Percentiles rank a stretch among this genome's conserved stretches.
Conservation (phyloP, 2,113 vertebrate species). For the Pipra filicauda region DNA sequence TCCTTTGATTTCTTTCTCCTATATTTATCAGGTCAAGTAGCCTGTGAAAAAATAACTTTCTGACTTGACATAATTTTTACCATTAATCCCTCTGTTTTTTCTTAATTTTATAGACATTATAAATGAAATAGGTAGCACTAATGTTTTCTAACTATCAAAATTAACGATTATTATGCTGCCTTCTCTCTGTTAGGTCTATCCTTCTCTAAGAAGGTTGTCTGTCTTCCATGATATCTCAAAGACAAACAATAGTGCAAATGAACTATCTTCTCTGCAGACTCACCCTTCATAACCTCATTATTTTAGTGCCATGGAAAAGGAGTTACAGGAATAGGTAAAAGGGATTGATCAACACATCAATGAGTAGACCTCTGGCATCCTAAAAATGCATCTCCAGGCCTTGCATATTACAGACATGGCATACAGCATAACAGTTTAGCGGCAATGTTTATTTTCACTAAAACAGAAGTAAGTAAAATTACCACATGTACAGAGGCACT, state of each 20-base stretch:
- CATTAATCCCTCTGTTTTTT: background rate
- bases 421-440: background rate
- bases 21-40: background rate
- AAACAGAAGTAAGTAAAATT: conserved; percentile 2
- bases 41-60: background rate
- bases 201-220: background rate
- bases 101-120: background rate
- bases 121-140: background rate
- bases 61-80: background rate
- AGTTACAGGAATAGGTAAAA: background rate
- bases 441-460: background rate
- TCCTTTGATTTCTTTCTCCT: background rate
- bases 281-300: background rate
- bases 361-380: background rate
- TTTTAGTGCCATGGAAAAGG: background rate
- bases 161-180: background rate
- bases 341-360: background rate
- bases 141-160: background rate
- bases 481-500: background rate
- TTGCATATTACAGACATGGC: background rate
- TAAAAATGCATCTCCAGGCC: background rate
- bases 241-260: background rate
- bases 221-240: background rate
- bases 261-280: background rate
- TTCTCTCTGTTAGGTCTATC: background rate